phyloP scores from a whole-genome alignment of 2,113 vertebrate genomes.

The Leptobrachium leishanense region DNA sequence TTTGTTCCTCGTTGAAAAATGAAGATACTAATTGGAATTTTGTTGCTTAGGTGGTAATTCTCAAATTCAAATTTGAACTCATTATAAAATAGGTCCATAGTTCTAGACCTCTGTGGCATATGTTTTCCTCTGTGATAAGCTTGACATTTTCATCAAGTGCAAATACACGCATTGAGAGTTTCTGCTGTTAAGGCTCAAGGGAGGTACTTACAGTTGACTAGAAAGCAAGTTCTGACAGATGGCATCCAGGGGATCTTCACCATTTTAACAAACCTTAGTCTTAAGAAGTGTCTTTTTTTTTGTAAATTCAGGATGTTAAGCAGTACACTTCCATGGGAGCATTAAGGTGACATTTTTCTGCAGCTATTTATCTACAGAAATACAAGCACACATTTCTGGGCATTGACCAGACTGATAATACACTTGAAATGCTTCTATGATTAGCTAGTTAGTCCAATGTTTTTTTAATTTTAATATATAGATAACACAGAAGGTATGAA shows the following conservation, averaged over 20 bases:
- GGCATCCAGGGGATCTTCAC: background rate
- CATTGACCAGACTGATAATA: too few species aligned
- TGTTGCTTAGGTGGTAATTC: background rate
- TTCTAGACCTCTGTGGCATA: background rate
- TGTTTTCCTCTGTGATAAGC: constrained; percentile 12
- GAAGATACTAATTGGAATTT: background rate
- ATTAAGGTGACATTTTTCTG: too few species aligned
- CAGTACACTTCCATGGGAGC: background rate
- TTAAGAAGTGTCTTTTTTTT: background rate
- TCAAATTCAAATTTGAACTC: constrained; percentile 1
- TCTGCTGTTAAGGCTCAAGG: constrained; percentile 20
- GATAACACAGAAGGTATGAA: too few species aligned
- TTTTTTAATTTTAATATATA: too few species aligned
- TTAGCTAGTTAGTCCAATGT: too few species aligned
- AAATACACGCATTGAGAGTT: background rate
- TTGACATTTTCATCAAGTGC: constrained; percentile 24
- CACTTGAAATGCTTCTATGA: too few species aligned
- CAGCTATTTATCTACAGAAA: too few species aligned
- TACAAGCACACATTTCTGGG: too few species aligned
- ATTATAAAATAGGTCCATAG: background rate
- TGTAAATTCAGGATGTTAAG: background rate
- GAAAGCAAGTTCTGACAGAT: background rate
- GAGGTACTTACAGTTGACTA: constrained; percentile 1
- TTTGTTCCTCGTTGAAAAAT: too few species aligned
- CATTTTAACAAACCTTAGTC: background rate